Evolutionary conservation across 2,888 invertebrate species (phyloP), one percentile per base, ranked within the genome.

Genomic region (Cosmorhoe ocellata): DNA sequence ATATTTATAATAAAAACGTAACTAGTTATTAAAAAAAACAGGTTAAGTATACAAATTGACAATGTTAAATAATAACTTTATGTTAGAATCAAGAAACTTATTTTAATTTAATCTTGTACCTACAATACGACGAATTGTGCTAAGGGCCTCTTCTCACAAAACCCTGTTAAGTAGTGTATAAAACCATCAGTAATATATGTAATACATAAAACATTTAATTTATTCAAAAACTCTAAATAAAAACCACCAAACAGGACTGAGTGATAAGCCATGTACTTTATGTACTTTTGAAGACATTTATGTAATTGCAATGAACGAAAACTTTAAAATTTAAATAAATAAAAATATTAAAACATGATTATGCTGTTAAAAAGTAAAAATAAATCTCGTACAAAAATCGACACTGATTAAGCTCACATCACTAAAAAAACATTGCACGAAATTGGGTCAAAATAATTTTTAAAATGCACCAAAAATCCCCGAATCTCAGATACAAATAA

Each of bases 111-210:
- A 37, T 46, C 52, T 54, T 59, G 48, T 61, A n/a, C n/a, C n/a
- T 18, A 61, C 52, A 55, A 41, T 61, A 56, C 41, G 13, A 56
- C 47, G 59, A 64, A 74, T 72, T 73, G 74, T 74, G 74, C 71
- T 71, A 72, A 56, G 26, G 31, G 24, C 22, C 28, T 8, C 18
- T 26, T 27, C 31, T 27, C 31, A 41, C 10, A 8, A 30, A 45
- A 22, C 32, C 26, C 27, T 42, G 42, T 42, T 42, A 13, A 13
- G 12, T 32, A 32, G 41, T 33, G 4, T 10, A 42, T 33, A 26
- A 13, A 24, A 14, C n/a, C 22, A 42, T 27, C 8, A 18, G 22
- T 24, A 36, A 18, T 1, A 22, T 24, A 18, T 18, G 3, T 18
- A n/a, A n/a, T n/a, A n/a, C n/a, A n/a, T n/a, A n/a, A n/a, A n/a